Evolutionary conservation across 2,113 vertebrate species (phyloP).

Genomic region (Saccopteryx bilineata): DNA sequence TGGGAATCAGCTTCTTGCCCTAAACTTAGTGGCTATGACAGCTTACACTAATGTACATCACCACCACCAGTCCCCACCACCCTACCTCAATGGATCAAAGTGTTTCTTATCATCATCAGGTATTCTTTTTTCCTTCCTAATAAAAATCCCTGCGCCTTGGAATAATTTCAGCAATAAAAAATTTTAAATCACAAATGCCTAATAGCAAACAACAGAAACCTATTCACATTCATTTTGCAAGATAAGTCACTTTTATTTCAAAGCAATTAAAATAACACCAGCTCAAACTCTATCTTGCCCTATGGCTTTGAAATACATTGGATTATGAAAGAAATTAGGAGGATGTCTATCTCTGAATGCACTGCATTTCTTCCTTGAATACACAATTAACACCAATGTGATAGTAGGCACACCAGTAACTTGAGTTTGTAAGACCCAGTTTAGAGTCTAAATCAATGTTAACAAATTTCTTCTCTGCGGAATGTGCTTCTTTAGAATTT

Average conservation of each 20-base stretch:
- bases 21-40: background rate
- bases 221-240: background rate
- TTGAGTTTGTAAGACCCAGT: conserved; percentile 40
- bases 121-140: background rate
- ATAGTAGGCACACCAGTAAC: background rate
- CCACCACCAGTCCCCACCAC: no score
- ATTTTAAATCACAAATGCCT: background rate
- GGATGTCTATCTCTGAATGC: conserved; percentile 16
- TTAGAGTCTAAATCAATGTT: conserved; percentile 42
- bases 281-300: background rate
- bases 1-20: background rate
- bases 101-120: background rate
- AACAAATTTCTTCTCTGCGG: conserved; percentile 23
- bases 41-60: background rate
- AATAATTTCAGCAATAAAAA: background rate
- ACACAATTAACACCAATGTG: background rate
- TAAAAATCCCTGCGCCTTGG: background rate
- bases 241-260: conserved; percentile 17
- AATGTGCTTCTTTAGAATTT: conserved; percentile 50
- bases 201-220: conserved; percentile 3
- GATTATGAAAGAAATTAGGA: background rate
- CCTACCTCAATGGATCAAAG: background rate
- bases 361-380: background rate
- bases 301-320: background rate
- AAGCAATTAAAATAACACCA: background rate